Evolutionary conservation across 2,888 invertebrate species (phyloP).

Genomic region (Scaptomyza cyrtandrae): DNA sequence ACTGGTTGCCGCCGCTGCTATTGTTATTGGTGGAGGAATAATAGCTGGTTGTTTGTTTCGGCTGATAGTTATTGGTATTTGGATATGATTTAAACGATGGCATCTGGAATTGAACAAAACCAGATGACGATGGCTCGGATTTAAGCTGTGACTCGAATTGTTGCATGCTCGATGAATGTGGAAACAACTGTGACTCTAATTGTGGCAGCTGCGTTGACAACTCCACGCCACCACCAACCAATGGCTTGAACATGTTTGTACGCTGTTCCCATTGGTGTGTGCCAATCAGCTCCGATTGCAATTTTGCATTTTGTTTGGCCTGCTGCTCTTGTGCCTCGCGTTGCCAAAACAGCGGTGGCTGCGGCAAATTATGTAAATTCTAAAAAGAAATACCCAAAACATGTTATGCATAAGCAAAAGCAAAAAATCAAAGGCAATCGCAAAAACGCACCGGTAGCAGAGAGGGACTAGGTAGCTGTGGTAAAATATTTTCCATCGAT

Average conservation of each 20-base stretch:
- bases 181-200: not conserved
- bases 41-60: not conserved
- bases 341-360: conserved; percentile 74
- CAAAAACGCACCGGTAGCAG: conserved; percentile 53
- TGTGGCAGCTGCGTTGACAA: not conserved
- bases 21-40: conserved; percentile 7
- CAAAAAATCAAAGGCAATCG: not conserved
- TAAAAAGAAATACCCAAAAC: not conserved
- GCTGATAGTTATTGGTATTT: not conserved
- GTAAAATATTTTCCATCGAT: not conserved
- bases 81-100: not conserved
- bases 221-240: not conserved
- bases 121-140: conserved; percentile 5
- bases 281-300: conserved; percentile 13
- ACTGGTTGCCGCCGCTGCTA: conserved; percentile 1
- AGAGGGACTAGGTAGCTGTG: conserved; percentile 12
- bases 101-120: not conserved
- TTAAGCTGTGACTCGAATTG: conserved; percentile 1
- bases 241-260: not conserved
- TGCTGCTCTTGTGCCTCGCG: conserved; percentile 43
- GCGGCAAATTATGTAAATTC: conserved; percentile 62
- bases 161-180: conserved; percentile 18
- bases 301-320: conserved; percentile 21
- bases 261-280: conserved; percentile 31
- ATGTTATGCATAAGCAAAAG: too few species aligned